Evolutionary conservation across 2,888 invertebrate species (phyloP).

Genomic region (Marasmarcha lunaedactyla): DNA sequence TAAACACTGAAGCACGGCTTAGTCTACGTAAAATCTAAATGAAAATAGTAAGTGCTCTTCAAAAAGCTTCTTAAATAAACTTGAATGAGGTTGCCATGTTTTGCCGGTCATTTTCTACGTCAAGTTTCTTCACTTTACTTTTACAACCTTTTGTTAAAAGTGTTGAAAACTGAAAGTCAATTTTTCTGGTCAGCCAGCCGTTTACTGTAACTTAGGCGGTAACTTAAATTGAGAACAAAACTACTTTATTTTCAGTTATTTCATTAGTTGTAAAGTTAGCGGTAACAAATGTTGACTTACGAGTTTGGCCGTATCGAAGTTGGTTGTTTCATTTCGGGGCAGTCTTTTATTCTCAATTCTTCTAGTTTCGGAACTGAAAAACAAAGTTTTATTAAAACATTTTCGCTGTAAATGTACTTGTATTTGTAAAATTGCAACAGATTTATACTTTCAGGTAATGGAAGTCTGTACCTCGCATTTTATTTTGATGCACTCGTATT

Average conservation of each 20-base stretch:
- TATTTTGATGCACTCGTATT: background rate
- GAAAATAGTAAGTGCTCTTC: conserved; percentile 1
- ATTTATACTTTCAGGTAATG: background rate
- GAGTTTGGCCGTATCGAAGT: conserved; percentile 63
- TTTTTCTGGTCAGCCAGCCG: background rate
- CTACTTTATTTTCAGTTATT: background rate
- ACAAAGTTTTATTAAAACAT: conserved; percentile 10
- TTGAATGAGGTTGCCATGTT: background rate
- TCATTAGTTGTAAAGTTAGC: no score
- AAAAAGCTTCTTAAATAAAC: background rate
- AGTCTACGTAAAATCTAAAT: background rate
- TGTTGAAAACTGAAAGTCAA: background rate
- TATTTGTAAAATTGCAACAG: background rate
- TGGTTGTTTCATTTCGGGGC: conserved; percentile 64
- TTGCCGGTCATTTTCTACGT: background rate
- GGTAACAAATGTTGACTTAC: conserved; percentile 31
- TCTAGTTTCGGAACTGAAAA: conserved; percentile 60
- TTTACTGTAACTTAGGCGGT: background rate
- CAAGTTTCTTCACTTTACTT: background rate
- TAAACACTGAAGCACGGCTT: no score
- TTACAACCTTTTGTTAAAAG: background rate
- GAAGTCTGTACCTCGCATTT: background rate
- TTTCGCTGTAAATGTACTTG: no score
- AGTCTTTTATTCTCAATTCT: conserved; percentile 69
- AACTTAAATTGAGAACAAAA: background rate